Evolutionary conservation across 2,888 invertebrate species (phyloP).

Genomic region (Torymus tubicola): DNA sequence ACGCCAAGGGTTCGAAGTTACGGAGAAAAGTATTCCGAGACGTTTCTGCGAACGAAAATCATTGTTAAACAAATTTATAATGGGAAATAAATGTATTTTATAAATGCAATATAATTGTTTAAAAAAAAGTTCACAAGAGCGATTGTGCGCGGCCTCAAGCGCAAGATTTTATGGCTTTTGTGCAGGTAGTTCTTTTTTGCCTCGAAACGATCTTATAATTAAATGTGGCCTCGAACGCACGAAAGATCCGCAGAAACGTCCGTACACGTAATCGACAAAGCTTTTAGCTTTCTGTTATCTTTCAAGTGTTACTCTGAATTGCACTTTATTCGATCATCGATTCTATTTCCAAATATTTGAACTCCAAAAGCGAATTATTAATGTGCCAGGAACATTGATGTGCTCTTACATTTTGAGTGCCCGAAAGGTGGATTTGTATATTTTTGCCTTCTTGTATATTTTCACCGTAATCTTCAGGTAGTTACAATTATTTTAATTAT

Average conservation of each 20-base stretch:
- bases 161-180: conserved; percentile 44
- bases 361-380: not conserved
- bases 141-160: conserved; percentile 22
- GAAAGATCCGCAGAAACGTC: conserved; percentile 36
- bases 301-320: conserved; percentile 35
- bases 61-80: conserved; percentile 20
- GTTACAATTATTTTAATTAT: too few species aligned
- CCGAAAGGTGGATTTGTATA: too few species aligned
- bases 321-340: conserved; percentile 41
- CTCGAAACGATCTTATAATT: conserved; percentile 50
- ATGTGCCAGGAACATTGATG: not conserved
- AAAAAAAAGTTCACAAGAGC: conserved; percentile 32
- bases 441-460: too few species aligned
- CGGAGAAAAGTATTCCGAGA: not conserved
- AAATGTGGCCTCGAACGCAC: conserved; percentile 43
- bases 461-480: too few species aligned
- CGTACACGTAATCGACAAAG: conserved; percentile 44
- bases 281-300: conserved; percentile 41
- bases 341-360: conserved; percentile 43
- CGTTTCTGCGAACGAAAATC: conserved; percentile 22
- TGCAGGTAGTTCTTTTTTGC: conserved; percentile 2
- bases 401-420: not conserved
- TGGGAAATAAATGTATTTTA: conserved; percentile 13
- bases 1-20: too few species aligned
- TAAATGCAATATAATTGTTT: conserved; percentile 22